phyloP scores from a whole-genome alignment of 2,113 vertebrate genomes.

The Crotalus viridis region DNA sequence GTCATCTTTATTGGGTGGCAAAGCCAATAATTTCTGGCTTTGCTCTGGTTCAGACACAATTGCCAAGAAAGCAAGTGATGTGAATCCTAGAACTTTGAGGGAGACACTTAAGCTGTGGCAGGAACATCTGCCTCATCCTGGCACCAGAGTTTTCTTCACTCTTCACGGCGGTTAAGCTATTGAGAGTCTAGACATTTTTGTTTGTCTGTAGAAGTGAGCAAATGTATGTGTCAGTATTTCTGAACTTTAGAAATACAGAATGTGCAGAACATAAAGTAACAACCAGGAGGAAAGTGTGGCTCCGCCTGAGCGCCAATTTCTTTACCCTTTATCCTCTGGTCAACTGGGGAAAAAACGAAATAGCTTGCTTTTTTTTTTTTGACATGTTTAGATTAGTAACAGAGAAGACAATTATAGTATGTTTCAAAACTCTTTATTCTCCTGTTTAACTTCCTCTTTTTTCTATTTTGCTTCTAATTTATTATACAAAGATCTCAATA shows the following conservation, averaged over 20 bases:
- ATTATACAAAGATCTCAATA: neutral
- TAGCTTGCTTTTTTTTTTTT: neutral
- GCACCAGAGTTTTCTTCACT: neutral
- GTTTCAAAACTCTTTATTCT: neutral
- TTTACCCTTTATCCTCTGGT: neutral
- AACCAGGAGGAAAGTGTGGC: neutral
- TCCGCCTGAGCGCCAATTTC: neutral
- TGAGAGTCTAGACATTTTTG: neutral
- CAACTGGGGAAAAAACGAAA: neutral
- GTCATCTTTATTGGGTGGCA: neutral
- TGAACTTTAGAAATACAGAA: neutral
- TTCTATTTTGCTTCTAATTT: neutral
- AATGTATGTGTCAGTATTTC: neutral
- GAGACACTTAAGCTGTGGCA: neutral
- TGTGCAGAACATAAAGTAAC: neutral
- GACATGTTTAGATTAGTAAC: neutral
- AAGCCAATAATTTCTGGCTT: neutral
- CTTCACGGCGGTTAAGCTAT: neutral
- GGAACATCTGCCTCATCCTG: neutral
- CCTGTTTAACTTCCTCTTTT: neutral
- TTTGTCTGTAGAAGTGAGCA: neutral
- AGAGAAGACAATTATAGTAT: neutral
- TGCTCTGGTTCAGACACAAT: neutral
- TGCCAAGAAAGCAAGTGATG: neutral
- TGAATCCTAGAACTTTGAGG: neutral